A percentile compares a stretch with the other conserved stretches of the same genome.
phyloP scores from a whole-genome alignment of 2,113 vertebrate genomes.

The Onychostoma macrolepis region DNA sequence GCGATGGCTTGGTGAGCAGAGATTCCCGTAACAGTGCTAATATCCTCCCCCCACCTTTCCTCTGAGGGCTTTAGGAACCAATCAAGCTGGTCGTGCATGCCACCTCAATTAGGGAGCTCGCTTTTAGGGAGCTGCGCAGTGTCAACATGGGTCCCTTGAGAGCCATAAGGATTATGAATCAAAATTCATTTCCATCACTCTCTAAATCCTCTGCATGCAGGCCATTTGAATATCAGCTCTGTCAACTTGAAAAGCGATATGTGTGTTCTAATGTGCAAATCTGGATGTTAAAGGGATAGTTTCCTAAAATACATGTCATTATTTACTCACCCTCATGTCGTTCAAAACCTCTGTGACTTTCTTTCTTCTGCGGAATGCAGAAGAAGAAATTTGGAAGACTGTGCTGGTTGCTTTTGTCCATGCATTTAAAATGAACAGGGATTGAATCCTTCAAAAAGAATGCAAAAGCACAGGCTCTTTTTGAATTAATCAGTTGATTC shows the following conservation, averaged over 20 bases:
- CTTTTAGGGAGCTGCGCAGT: conserved; percentile 27
- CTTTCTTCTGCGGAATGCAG: neutral
- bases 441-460: neutral
- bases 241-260: conserved; percentile 29
- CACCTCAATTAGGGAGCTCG: conserved; percentile 50
- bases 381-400: neutral
- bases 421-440: neutral
- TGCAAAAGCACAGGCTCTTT: neutral
- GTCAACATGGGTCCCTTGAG: conserved; percentile 30
- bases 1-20: conserved; percentile 19
- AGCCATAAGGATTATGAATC: conserved; percentile 42
- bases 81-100: conserved; percentile 37
- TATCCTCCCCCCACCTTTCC: conserved; percentile 22
- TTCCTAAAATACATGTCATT: neutral
- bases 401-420: neutral
- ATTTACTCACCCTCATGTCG: neutral
- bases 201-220: conserved; percentile 35
- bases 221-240: conserved; percentile 38
- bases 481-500: neutral
- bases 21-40: conserved; percentile 12
- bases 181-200: conserved; percentile 40
- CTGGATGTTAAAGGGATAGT: neutral
- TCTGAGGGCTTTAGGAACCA: conserved; percentile 35
- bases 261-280: conserved; percentile 5
- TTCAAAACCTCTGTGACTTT: neutral